phyloP scores from a whole-genome alignment of 1,140 invertebrate genomes.

The Drosophila neocordata region DNA sequence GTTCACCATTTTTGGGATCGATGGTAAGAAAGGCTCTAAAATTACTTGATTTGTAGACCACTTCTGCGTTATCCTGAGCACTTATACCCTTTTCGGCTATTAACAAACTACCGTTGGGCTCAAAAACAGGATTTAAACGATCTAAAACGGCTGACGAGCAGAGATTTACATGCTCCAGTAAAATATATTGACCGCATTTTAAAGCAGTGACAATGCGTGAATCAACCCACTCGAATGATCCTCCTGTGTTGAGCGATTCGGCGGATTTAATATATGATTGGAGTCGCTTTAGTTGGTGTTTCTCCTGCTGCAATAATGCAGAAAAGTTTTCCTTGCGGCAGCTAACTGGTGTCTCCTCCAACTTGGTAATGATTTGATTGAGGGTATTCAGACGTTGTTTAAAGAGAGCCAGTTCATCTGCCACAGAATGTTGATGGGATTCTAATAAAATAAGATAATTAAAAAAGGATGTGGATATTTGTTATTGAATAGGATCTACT shows the following conservation, averaged over 20 bases:
- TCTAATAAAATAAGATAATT: constrained; percentile 21
- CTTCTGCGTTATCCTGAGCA: constrained; percentile 87
- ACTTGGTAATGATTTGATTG: constrained; percentile 37
- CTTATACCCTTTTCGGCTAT: constrained; percentile 96
- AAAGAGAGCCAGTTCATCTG: constrained; percentile 63
- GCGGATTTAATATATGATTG: constrained; percentile 75
- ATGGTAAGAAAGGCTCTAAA: constrained; percentile 98
- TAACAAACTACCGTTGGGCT: constrained; percentile 94
- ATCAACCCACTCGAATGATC: constrained; percentile 99
- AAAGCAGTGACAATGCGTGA: constrained; percentile 92
- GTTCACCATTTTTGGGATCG: constrained; percentile 96
- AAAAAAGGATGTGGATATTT: background rate
- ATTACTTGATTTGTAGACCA: constrained; percentile 93
- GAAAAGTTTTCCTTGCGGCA: constrained; percentile 36
- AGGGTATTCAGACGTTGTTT: constrained; percentile 52
- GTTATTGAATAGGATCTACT: background rate
- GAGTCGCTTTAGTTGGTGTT: constrained; percentile 39
- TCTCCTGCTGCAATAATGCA: constrained; percentile 30
- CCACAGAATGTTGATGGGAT: constrained; percentile 48
- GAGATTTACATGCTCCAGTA: constrained; percentile 97
- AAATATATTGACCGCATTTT: constrained; percentile 75
- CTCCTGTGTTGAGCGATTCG: constrained; percentile 88
- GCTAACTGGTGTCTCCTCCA: constrained; percentile 39
- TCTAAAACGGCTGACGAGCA: constrained; percentile 98
- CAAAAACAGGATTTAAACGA: constrained; percentile 96